Base-by-base conservation (phyloP, 2,888 invertebrate genomes). In the Masnerella sp. region DNA sequence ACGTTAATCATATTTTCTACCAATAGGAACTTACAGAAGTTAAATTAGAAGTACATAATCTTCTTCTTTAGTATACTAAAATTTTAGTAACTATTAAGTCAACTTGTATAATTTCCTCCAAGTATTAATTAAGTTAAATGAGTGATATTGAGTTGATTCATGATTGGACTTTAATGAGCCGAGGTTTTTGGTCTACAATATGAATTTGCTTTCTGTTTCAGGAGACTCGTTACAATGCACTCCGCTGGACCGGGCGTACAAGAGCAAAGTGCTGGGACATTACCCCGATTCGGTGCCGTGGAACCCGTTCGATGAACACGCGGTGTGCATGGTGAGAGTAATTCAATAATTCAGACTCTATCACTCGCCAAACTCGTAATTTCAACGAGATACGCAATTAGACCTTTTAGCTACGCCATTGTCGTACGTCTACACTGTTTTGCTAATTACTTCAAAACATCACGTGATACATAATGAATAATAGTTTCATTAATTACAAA, bases 281-380 rank as follows among this genome's bases (percentile, higher is more conserved):
- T 99, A 97, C 89, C 99, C 99, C 59, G 96, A 97, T 83, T 93
- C 94, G 88, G 94, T 96, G 71, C 88, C 93, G 76, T 94, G 94
- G 90, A 95, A 96, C 89, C 93, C 94, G 64, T 97, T 98, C 90
- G 97, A 98, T 91, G 93, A 95, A 82, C 94, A 96, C 89, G 98
- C 98, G 81, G 96, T 98, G 78, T 95, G 96, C 88, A 96, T 98
- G 96, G 98, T 98, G 90, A 89, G 90, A 87, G 54, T 45, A 56
- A 56, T 40, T 70, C 49, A 51, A 51, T 58, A 36, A 43, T 70
- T 70, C 47, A 52, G 38, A 43, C 40, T 56, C 38, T 45, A 61
- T 59, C 40, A 52, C 20, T 51, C 36, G 38, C 30, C 43, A 12
- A 62, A 64, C 51, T 68, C 40, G 32, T 52, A 45, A 32, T 61